Evolutionary conservation across 2,797 vertebrate species (phyloP), one percentile per base, ranked within the genome.

Genomic region (Myioborus miniatus): DNA sequence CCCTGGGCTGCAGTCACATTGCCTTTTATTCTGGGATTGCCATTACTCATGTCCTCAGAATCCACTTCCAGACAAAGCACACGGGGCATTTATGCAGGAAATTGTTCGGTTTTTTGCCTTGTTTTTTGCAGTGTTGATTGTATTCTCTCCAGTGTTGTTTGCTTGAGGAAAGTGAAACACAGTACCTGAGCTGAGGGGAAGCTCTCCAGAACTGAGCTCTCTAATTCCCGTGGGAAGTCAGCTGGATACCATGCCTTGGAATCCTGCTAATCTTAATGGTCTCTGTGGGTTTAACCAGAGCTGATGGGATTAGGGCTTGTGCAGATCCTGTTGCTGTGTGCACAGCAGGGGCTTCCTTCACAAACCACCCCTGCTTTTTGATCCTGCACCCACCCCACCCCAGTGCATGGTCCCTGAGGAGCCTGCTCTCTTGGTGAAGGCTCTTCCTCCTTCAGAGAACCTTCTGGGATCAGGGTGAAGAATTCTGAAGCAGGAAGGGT

Each of bases 211-310:
- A 26, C n/a, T 44, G 71, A 62, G 63, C 8, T 79, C 47, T 43
- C 34, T 75, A 85, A 87, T 63, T 92, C 82, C 75, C 0, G 0
- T 80, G 87, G 68, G 89, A 95, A 93, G 44, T 59, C 52, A 74
- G 43, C 41, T 69, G 70, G 84, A 56, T 92, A 34, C 30, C 72
- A 5, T 50, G 55, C 52, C 39, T 79, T 77, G 71, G 78, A 92
- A 93, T 93, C 78, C 71, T 70, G 39, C 77, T 95, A 79, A 89
- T 93, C 65, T 56, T 55, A 37, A 39, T 46, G 68, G 78, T 91
- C 26, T 91, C 11, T 6, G 4, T 83, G 60, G 74, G 52, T 11
- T 83, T 91, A 83, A 56, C 32, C 68, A 52, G 68, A 85, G 29
- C 0, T 80, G 84, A 85, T 92, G 60, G 92, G 81, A 83, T 89